Evolutionary conservation across 2,888 invertebrate species (phyloP).

Genomic region (Mycogona germanica): DNA sequence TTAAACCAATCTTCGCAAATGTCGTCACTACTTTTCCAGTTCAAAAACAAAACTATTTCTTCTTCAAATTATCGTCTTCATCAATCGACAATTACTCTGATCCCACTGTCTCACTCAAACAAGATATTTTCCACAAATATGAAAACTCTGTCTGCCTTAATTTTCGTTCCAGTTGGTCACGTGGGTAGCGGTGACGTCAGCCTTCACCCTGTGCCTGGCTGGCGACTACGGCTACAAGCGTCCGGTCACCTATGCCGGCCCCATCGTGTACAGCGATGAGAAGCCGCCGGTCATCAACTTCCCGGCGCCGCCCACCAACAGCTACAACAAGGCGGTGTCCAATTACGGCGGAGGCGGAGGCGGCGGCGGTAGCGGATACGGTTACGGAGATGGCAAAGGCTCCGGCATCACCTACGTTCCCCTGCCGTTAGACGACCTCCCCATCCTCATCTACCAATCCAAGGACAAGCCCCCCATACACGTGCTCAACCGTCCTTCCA

Average conservation of each 20-base stretch:
- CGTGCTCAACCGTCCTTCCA: slow-evolving; percentile 25
- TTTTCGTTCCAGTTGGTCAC: too few relatives aligned
- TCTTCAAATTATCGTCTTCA: too few relatives aligned
- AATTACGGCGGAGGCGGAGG: slow-evolving; percentile 22
- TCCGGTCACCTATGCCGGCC: slow-evolving; percentile 28
- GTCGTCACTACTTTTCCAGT: too few relatives aligned
- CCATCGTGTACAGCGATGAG: slow-evolving; percentile 29
- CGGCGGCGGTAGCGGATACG: slow-evolving; percentile 19
- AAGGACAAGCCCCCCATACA: slow-evolving; percentile 32
- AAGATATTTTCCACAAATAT: too few relatives aligned
- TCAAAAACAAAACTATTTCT: too few relatives aligned
- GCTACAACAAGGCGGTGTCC: neutral
- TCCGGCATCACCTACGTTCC: slow-evolving; percentile 31
- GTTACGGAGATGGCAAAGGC: slow-evolving; percentile 19
- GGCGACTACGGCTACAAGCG: slow-evolving; percentile 18
- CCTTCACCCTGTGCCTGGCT: too few relatives aligned
- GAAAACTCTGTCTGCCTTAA: too few relatives aligned
- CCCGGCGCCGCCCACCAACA: slow-evolving; percentile 24
- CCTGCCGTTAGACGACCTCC: slow-evolving; percentile 33
- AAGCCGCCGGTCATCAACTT: slow-evolving; percentile 29
- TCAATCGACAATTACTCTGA: too few relatives aligned
- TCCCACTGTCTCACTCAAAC: too few relatives aligned
- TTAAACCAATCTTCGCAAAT: too few relatives aligned
- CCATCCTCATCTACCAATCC: slow-evolving; percentile 32
- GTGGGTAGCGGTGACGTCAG: too few relatives aligned